A percentile compares a stretch with the other conserved stretches of the same genome.
These are phyloP conservation scores for Nerophis lumbriciformis DNA, from an alignment of 2,113 vertebrate species.

Conservation along the genomic window DNA sequence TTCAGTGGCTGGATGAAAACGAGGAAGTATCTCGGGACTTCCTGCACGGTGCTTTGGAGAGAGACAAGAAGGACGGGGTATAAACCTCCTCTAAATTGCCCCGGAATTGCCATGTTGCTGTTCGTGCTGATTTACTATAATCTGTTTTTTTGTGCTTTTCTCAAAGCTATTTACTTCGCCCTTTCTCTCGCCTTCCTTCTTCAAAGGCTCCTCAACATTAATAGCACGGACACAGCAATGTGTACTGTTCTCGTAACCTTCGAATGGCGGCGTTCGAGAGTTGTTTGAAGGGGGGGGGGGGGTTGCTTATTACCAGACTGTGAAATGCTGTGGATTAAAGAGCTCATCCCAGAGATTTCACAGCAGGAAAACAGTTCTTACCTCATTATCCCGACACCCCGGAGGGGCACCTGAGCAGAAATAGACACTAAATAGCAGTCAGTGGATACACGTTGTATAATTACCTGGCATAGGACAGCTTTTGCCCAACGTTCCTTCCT, in stretches of 20 bases:
- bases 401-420: conserved; percentile 43
- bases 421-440: conserved; percentile 35
- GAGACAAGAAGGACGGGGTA: conserved; percentile 99
- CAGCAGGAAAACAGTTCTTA: conserved; percentile 37
- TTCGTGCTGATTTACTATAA: conserved; percentile 38
- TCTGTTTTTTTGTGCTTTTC: conserved; percentile 32
- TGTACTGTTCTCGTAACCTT: conserved; percentile 12
- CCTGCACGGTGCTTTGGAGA: conserved; percentile 89
- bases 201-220: conserved; percentile 25
- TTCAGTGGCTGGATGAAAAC: conserved; percentile 98
- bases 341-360: conserved; percentile 28
- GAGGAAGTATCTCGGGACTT: conserved; percentile 97
- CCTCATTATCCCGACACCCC: conserved; percentile 54
- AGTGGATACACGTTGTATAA: conserved; percentile 13
- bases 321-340: conserved; percentile 37
- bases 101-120: conserved; percentile 33
- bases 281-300: background rate
- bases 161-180: conserved; percentile 31
- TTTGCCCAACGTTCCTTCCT: background rate
- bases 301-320: conserved; percentile 25
- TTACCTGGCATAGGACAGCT: background rate
- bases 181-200: conserved; percentile 13
- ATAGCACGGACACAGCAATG: conserved; percentile 1
- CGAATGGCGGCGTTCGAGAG: conserved; percentile 9
- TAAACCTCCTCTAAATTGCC: conserved; percentile 31